Percentiles rank a stretch among this genome's conserved stretches.
Evolutionary conservation across 2,797 vertebrate genomes (phyloP).

Genomic region (Euthynnus affinis): DNA sequence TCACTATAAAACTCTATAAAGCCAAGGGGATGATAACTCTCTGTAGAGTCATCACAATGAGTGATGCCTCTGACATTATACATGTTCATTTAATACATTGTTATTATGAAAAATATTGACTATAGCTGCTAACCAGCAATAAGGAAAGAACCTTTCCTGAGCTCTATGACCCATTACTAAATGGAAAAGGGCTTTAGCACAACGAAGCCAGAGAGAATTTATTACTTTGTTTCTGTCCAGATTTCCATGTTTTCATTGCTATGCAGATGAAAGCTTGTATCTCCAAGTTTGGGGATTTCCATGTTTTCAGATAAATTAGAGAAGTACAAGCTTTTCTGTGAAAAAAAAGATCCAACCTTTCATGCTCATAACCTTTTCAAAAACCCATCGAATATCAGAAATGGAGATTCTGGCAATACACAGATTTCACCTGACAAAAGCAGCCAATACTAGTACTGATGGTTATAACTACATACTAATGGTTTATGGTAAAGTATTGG

Average conservation of each 20-base stretch:
- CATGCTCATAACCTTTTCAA: not conserved
- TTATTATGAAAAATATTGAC: too few species aligned
- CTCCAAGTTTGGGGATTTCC: not conserved
- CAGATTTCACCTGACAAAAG: constrained; percentile 1
- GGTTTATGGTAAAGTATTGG: constrained; percentile 5
- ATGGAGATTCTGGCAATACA: not conserved
- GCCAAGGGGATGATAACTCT: too few species aligned
- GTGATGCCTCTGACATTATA: too few species aligned
- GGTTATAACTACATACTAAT: constrained; percentile 8
- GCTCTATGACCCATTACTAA: constrained; percentile 20
- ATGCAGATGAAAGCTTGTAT: constrained; percentile 16
- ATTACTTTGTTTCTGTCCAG: constrained; percentile 28
- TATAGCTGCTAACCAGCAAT: too few species aligned
- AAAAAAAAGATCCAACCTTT: not conserved
- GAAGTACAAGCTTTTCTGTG: not conserved
- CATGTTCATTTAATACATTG: too few species aligned
- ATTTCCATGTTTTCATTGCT: constrained; percentile 30
- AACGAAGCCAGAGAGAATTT: constrained; percentile 21
- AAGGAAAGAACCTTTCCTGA: not conserved
- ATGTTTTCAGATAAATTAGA: not conserved
- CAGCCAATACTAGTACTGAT: constrained; percentile 10
- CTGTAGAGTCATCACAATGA: too few species aligned
- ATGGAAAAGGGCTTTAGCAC: constrained; percentile 11
- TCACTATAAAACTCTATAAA: too few species aligned
- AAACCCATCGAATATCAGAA: not conserved